Evolutionary conservation across 2,113 vertebrate genomes (phyloP), one percentile per base, ranked within the genome.

Genomic region (Oreotrochilus melanogaster): DNA sequence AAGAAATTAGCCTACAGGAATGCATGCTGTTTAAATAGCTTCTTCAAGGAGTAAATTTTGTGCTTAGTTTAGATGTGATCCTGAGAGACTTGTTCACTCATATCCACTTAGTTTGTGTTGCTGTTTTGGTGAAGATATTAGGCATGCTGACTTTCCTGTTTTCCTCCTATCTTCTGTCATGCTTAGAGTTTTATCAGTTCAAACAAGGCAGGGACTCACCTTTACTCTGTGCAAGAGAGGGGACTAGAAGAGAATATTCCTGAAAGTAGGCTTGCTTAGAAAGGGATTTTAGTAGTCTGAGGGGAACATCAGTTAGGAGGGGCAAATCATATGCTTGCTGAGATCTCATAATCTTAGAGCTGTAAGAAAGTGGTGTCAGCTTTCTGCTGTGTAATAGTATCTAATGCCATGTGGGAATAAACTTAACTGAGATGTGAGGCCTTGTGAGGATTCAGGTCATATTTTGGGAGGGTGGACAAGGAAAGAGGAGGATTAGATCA

Each of bases 101-200:
- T 27, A 57, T 10, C 13, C 12, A 14, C 30, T 31, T 23, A 33
- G 15, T 45, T 94, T 37, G 11, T 80, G 23, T 27, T 7, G 1
- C 25, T 64, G 33, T 33, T 78, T 19, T 78, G 43, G 30, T 81
- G 85, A 76, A 45, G 60, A 22, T 39, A 27, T 3, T 64, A 35
- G 23, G 11, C 11, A 2, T 48, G 14, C 54, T 88, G 53, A 30
- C 18, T 50, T 58, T 5, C 13, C 15, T 71, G 10, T 66, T 88
- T 43, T 47, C 9, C 8, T 66, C 11, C 16, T 3, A 3, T 73
- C 43, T 11, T 50, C 11, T 37, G 14, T 23, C 0, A 3, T 3
- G 3, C 58, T 69, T 11, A 21, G 39, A 9, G 2, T 48, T 50
- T 21, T 64, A 15, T 23, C 33, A 3, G 2, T 73, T 92, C 28